Conservation (phyloP, 2,113 vertebrate genomes). For the Nansenia antarctica region DNA sequence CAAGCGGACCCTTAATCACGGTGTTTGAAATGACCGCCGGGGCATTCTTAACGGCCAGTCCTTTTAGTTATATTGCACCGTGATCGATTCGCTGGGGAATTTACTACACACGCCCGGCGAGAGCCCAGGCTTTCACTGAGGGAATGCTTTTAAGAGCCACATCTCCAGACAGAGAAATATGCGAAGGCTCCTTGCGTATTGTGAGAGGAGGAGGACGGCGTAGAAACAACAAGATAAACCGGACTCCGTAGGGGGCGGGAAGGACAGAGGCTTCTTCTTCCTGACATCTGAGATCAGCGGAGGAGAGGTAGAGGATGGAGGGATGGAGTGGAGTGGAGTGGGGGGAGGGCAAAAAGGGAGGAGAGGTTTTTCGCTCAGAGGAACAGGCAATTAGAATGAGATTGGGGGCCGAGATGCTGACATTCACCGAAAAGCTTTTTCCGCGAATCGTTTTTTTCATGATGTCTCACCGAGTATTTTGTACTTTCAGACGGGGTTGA, state of each 20-base stretch:
- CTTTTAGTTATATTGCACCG: conserved; percentile 27
- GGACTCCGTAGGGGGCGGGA: too few species aligned
- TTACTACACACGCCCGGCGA: conserved; percentile 33
- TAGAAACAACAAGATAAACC: too few species aligned
- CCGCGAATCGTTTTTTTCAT: conserved; percentile 31
- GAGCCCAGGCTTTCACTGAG: conserved; percentile 3
- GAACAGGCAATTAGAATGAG: conserved; percentile 20
- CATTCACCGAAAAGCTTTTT: conserved; percentile 17
- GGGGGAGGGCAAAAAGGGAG: not conserved
- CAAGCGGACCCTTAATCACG: conserved; percentile 32
- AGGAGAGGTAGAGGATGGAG: not conserved
- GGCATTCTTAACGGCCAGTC: conserved; percentile 10
- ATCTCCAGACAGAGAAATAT: not conserved
- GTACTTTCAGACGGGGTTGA: conserved; percentile 3
- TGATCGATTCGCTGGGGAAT: conserved; percentile 30
- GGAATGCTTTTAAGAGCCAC: conserved; percentile 13
- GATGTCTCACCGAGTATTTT: conserved; percentile 33
- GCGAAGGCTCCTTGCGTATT: not conserved
- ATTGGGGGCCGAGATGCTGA: not conserved
- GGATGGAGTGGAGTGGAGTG: not conserved
- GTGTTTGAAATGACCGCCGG: conserved; percentile 31
- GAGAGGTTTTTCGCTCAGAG: not conserved
- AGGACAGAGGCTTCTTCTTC: too few species aligned
- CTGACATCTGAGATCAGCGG: not conserved
- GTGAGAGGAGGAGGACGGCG: not conserved